A percentile compares a stretch with the other conserved stretches of the same genome.
These are phyloP conservation scores for Condylura cristata DNA, from an alignment of 2,113 vertebrate species.

Conservation along the genomic window DNA sequence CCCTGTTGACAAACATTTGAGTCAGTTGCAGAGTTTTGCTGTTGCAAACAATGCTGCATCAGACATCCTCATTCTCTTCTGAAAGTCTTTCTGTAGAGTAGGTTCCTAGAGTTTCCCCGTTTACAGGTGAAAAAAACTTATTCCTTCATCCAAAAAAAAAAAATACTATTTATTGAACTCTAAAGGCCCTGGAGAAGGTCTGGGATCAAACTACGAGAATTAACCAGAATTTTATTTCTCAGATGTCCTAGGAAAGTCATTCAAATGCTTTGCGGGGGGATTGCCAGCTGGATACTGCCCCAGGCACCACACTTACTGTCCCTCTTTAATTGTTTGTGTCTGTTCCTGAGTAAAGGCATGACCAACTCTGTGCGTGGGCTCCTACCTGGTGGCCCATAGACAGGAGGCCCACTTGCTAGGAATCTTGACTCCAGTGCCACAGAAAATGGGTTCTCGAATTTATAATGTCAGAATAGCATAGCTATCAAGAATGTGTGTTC, in stretches of 20 bases:
- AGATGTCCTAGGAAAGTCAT: constrained; percentile 17
- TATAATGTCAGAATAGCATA: background rate
- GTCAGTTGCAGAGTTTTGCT: constrained; percentile 28
- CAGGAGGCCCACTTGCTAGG: background rate
- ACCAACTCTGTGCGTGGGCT: background rate
- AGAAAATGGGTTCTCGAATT: constrained; percentile 10
- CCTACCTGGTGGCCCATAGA: background rate
- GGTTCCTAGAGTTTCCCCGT: background rate
- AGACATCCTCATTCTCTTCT: background rate
- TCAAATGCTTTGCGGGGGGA: background rate
- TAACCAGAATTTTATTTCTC: constrained; percentile 47
- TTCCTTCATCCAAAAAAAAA: constrained; percentile 11
- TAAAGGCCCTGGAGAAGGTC: background rate
- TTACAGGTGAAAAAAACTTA: constrained; percentile 19
- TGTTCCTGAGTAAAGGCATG: background rate
- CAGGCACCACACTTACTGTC: background rate
- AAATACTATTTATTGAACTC: background rate
- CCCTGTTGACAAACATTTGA: background rate
- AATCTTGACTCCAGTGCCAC: background rate
- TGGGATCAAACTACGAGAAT: constrained; percentile 1
- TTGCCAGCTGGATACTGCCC: background rate
- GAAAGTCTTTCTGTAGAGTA: background rate
- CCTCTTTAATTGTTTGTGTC: background rate
- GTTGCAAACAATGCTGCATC: background rate
- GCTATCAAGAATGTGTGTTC: background rate